Conservation (phyloP, 2,113 vertebrate species). For the Lethenteron camtschaticum region DNA sequence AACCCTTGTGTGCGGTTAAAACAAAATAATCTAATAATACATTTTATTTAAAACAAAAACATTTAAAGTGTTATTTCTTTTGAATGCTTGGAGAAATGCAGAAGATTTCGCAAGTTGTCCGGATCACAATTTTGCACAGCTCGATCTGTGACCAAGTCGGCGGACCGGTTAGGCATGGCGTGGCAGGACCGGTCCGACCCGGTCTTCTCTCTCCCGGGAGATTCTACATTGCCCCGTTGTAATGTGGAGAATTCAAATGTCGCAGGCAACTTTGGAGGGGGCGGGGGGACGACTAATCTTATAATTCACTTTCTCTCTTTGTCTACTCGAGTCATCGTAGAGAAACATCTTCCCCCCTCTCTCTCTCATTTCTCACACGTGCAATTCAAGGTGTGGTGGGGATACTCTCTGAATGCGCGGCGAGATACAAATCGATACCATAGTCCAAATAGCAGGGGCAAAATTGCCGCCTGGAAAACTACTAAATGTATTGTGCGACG, state of each 20-base stretch:
- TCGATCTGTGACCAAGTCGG: no score
- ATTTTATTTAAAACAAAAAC: no score
- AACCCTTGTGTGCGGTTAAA: no score
- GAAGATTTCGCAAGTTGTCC: no score
- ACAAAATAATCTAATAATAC: no score
- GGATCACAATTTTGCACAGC: no score
- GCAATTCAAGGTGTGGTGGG: slow-evolving; percentile 15
- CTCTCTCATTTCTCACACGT: slow-evolving; percentile 5
- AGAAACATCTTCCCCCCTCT: neutral
- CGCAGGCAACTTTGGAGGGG: slow-evolving; percentile 52
- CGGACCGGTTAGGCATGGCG: no score
- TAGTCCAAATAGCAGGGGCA: neutral
- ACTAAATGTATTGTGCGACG: slow-evolving; percentile 1
- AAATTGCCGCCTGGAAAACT: neutral
- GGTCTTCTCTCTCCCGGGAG: no score
- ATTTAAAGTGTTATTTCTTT: no score
- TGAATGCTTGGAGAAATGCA: no score
- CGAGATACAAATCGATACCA: slow-evolving; percentile 2
- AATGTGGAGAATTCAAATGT: slow-evolving; percentile 90
- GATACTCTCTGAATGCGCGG: slow-evolving; percentile 16
- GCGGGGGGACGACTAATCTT: slow-evolving; percentile 19
- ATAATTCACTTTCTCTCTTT: neutral
- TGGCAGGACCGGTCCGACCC: no score
- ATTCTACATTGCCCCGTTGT: no score
- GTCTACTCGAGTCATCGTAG: neutral